phyloP scores from a whole-genome alignment of 2,888 invertebrate genomes.

The Ischnura elegans region DNA sequence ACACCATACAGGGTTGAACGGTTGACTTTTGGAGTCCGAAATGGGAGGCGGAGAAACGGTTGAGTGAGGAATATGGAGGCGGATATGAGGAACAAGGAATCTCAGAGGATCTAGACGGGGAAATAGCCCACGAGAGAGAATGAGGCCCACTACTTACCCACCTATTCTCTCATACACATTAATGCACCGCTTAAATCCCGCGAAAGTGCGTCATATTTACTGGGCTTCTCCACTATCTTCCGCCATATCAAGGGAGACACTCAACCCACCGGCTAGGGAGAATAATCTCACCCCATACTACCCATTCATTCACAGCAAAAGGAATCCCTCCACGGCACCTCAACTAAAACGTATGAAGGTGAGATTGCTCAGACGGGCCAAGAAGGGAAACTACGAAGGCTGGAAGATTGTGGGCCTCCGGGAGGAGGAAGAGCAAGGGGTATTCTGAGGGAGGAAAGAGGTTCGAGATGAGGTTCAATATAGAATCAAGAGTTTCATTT shows the following conservation, averaged over 20 bases:
- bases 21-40: not conserved
- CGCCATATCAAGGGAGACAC: not conserved
- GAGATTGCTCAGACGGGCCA: not conserved
- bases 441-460: not conserved
- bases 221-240: not conserved
- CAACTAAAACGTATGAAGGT: not conserved
- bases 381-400: not conserved
- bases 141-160: not conserved
- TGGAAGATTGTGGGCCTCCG: not conserved
- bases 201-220: conserved; percentile 15
- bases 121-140: not conserved
- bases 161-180: conserved; percentile 27
- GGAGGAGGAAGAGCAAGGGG: not conserved
- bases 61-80: not conserved
- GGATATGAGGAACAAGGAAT: not conserved
- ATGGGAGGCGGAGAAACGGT: too few relatives aligned
- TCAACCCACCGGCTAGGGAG: not conserved
- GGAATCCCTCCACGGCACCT: not conserved
- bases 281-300: not conserved
- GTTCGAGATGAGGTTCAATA: not conserved
- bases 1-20: too few relatives aligned
- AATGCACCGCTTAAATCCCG: conserved; percentile 21
- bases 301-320: not conserved
- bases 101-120: not conserved
- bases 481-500: conserved; percentile 20